Conservation (phyloP, 2,797 vertebrate genomes). For the Ateles fusciceps region DNA sequence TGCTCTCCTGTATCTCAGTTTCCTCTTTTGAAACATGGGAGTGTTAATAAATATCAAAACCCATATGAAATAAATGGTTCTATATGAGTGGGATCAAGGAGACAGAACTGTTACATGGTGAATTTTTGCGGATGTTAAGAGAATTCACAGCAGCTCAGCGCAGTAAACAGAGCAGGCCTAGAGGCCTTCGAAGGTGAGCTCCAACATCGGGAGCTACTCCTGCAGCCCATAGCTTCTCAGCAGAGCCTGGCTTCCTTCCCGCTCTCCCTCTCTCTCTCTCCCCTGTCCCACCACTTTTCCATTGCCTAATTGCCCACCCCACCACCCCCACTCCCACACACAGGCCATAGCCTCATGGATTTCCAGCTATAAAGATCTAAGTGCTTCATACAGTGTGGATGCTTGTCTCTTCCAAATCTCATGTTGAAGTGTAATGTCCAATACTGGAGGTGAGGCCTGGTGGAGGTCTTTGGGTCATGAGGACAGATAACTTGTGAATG, state of each 20-base stretch:
- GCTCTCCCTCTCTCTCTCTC: not conserved
- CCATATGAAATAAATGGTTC: not conserved
- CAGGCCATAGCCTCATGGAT: not conserved
- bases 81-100: not conserved
- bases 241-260: not conserved
- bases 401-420: too few species aligned
- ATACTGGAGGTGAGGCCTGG: too few species aligned
- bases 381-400: too few species aligned
- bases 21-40: not conserved
- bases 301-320: not conserved
- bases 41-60: not conserved
- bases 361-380: not conserved
- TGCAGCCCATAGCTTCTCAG: fast-evolving
- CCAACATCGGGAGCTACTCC: not conserved
- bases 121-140: not conserved
- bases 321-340: not conserved
- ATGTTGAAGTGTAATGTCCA: too few species aligned
- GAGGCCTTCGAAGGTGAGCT: not conserved
- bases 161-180: not conserved
- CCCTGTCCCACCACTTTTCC: not conserved
- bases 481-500: too few species aligned
- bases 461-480: too few species aligned
- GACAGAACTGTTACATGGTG: not conserved
- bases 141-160: not conserved
- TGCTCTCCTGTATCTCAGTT: not conserved